Base-by-base conservation (phyloP, 2,797 vertebrate species). In the Helarctos malayanus region DNA sequence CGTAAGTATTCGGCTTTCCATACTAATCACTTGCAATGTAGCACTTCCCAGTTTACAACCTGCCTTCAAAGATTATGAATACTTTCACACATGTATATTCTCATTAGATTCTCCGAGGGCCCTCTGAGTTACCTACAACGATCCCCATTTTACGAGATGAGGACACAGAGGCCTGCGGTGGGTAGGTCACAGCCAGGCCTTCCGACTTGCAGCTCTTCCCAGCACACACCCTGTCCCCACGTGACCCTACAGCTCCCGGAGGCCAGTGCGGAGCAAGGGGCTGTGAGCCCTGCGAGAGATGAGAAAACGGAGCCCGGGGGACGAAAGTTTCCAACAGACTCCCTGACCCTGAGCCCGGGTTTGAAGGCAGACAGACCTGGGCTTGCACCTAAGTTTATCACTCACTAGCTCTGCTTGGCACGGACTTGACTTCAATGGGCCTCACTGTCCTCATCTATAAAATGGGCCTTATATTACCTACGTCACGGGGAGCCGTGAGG, bases 191-290 rank as follows among this genome's bases (percentile, higher is more conserved):
- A n/a, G 56, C 35, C 16, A 29, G 47, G 25, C 47, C 45, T 89
- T 35, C 16, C 0, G 2, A 47, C 6, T 15, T 14, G 54, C 73
- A 21, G 45, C 57, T 45, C 61, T 85, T 78, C 29, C 84, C 59
- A 21, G 52, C 63, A 5, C 5, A 1, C 49, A 29, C 4, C 3
- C 45, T 15, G 25, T 73, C 32, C 12, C 25, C 14, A 0, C 10
- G 19, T n/a, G 75, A n/a, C 76, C 52, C 16, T 1, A 18, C 35
- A 56, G 76, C 61, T 65, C 61, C 23, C 27, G 90, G 27, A 71
- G 27, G 15, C 52, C 69, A 35, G 35, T 5, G 7, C 47, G 27
- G 38, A 83, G 15, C 52, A 49, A 41, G 75, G 76, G 35, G 11
- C 57, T 7, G 5, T 0, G 16, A 25, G 8, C 23, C 52, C 13